phyloP scores from a whole-genome alignment of 2,797 vertebrate genomes.

The Molothrus aeneus region DNA sequence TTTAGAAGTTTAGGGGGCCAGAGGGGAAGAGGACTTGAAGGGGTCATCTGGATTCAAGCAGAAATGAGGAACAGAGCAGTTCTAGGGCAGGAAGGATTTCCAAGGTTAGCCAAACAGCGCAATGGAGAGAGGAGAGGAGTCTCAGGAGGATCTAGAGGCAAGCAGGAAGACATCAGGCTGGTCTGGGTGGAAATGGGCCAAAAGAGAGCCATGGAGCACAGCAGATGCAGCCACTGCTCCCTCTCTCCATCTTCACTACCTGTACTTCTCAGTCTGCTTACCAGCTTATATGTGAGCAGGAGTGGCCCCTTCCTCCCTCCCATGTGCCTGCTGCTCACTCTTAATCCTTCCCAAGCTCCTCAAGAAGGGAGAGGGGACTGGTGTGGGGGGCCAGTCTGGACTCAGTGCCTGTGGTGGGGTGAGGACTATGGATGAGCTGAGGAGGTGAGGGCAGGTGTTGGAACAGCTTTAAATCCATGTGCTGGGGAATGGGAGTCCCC shows the following conservation, averaged over 20 bases:
- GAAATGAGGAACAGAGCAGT: neutral
- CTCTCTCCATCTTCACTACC: neutral
- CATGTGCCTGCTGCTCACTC: neutral
- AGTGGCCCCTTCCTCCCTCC: neutral
- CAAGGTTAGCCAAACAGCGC: neutral
- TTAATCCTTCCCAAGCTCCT: neutral
- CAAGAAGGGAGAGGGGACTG: neutral
- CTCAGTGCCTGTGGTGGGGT: no score
- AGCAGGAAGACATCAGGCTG: neutral
- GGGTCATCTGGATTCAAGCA: neutral
- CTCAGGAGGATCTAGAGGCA: neutral
- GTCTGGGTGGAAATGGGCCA: neutral
- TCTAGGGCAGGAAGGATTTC: neutral
- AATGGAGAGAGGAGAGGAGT: neutral
- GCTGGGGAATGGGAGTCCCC: neutral
- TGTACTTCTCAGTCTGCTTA: neutral
- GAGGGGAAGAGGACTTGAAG: neutral
- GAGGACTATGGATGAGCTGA: neutral
- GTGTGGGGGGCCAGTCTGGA: neutral
- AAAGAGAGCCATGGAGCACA: neutral
- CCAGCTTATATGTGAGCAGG: accelerated
- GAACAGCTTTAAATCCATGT: neutral
- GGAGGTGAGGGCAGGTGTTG: neutral
- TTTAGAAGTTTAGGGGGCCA: neutral
- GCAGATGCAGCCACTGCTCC: neutral